Evolutionary conservation across 2,888 invertebrate genomes (phyloP), one percentile per base, ranked within the genome.

Genomic region (Hoplodrina blanda): DNA sequence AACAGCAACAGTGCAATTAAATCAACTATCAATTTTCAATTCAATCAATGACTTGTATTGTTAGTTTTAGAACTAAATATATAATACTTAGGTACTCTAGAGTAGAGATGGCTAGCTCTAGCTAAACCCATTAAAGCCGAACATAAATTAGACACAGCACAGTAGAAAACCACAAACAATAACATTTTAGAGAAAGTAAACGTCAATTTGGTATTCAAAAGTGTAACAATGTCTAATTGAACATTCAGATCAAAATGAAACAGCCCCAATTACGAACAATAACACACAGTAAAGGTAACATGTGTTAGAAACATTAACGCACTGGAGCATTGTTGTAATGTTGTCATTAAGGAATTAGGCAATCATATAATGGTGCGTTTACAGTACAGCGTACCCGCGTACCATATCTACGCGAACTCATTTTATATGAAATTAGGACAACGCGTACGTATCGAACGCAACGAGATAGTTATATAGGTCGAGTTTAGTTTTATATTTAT

Each of bases 401-500:
- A 75, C 82, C 84, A 83, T 88, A 89, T 89, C 85, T 85, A 82
- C 81, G 82, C 78, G 89, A 69, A 82, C 89, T 88, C 86, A 87
- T 88, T 90, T 86, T 82, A 76, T 83, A 75, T 78, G 82, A 88
- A 91, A 89, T 90, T 89, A 89, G 91, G 88, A 84, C 90, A 88
- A 78, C 87, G 80, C 66, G 84, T 85, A 85, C 85, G 84, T 84
- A 85, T 81, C 81, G 82, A 82, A 81, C 83, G 80, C 81, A 83
- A 83, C 81, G 78, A 85, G 82, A 85, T 88, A 80, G 86, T 87
- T 90, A 86, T 88, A 87, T 90, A 89, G 90, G 90, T 87, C 88
- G 88, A 90, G 86, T 87, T 88, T 87, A 87, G 84, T 87, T 87
- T 86, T 86, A 85, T 87, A 89, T 89, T 88, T 88, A 86, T 89